These are phyloP conservation scores for Gallinago undulata DNA, from an alignment of 2,113 vertebrate species.

Conservation along the genomic window DNA sequence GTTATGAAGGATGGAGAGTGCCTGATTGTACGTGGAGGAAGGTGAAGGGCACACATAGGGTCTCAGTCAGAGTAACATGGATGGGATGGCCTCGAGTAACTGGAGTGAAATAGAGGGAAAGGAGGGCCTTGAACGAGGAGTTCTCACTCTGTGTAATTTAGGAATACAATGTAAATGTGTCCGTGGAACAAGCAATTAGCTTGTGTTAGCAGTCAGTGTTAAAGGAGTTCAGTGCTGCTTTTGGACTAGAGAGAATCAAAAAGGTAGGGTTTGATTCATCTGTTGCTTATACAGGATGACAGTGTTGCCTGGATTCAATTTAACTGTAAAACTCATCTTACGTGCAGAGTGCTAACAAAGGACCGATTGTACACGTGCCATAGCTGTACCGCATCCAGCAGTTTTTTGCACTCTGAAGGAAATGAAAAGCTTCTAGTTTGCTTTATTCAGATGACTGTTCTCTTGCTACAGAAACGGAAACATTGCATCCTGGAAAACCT, in stretches of 20 bases:
- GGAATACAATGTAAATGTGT: background rate
- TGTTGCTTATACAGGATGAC: fast-evolving
- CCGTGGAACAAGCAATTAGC: background rate
- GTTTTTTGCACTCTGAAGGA: background rate
- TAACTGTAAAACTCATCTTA: background rate
- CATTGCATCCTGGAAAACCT: background rate
- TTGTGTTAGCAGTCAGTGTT: no score
- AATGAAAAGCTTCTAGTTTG: background rate
- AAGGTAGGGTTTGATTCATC: background rate
- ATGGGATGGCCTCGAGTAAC: no score
- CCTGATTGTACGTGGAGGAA: background rate
- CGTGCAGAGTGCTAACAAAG: background rate
- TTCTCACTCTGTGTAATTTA: background rate
- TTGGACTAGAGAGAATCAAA: background rate
- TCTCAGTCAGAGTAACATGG: background rate
- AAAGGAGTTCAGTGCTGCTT: background rate
- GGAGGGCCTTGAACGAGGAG: background rate
- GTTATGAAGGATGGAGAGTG: background rate
- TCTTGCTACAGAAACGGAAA: background rate
- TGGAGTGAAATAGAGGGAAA: background rate
- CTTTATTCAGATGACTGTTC: background rate
- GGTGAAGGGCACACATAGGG: fast-evolving
- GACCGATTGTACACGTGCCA: fast-evolving
- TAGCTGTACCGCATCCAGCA: background rate
- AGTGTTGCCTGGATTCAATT: background rate